These are phyloP conservation scores for Leucoraja ocellata DNA, from an alignment of 2,797 vertebrate species.

Conservation along the genomic window DNA sequence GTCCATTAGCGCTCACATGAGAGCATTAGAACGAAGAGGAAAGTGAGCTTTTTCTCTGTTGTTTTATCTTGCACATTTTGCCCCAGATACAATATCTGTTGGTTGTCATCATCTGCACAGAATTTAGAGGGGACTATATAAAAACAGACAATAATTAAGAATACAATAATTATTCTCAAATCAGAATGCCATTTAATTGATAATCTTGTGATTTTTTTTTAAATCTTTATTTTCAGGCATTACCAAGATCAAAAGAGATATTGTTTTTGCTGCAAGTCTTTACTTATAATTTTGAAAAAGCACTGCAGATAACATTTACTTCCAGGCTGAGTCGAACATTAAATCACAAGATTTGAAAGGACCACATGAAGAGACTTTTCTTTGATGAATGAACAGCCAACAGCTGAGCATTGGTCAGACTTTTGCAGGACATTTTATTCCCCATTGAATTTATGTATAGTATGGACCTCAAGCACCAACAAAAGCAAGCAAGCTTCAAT, in stretches of 20 bases:
- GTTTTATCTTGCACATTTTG: neutral
- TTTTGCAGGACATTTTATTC: slow-evolving; percentile 14
- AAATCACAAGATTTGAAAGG: too few species aligned
- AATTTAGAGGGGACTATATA: neutral
- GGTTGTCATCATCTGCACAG: neutral
- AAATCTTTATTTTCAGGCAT: slow-evolving; percentile 65
- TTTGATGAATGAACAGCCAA: neutral
- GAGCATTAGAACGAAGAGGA: neutral
- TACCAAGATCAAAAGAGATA: slow-evolving; percentile 97
- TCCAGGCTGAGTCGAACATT: neutral
- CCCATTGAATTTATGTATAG: slow-evolving; percentile 6
- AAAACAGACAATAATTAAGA: neutral
- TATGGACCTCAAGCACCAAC: slow-evolving; percentile 52
- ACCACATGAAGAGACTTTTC: neutral
- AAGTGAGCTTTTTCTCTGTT: neutral
- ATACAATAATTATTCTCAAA: neutral
- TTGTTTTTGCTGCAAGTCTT: slow-evolving; percentile 95
- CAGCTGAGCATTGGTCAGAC: neutral
- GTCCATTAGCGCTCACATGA: neutral
- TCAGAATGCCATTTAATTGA: neutral
- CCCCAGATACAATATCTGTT: neutral
- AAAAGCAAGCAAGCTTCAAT: slow-evolving; percentile 56
- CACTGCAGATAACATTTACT: neutral
- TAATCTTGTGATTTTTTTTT: neutral
- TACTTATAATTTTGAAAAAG: slow-evolving; percentile 65